Evolutionary conservation across 2,113 vertebrate species (phyloP), one percentile per base, ranked within the genome.

Genomic region (Phocoena phocoena): DNA sequence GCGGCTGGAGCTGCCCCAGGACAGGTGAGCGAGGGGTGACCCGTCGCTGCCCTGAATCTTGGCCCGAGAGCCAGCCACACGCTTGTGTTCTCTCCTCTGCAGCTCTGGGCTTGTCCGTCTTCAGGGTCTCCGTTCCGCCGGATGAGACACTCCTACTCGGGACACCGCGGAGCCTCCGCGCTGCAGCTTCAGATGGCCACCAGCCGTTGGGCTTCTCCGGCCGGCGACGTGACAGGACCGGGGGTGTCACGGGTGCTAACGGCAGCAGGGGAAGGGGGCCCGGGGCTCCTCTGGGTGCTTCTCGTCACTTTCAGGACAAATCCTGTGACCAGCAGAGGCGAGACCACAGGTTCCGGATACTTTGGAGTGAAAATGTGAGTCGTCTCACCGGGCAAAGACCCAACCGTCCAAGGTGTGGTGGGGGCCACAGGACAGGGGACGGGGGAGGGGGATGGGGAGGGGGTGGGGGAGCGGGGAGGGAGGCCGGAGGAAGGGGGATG

Each of bases 401-500:
- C 28, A 0, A 12, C 4, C 0, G 4, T 18, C 28, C 5, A 0
- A 36, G 36, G 50, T 31, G 12, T 21, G 33, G 33, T 23, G 0
- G 50, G 62, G 28, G 47, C 23, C 21, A 8, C 8, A 53, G 50
- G 50, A 17, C 14, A 15, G 50, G 50, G 14, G 50, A 50, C 0
- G 13, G 50, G 50, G 50, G 13, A 50, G 12, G 47, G 3, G 50
- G 41, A 15, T 0, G 1, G 15, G 55, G 20, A 2, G 2, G 5
- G 31, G 8, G 12, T 0, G 5, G 55, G 55, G 25, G 6, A 13
- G 11, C 1, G 41, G 6, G 41, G 23, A 0, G 1, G 14, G 55
- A 55, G 55, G 53, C 15, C 1, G 14, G 55, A 18, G 55, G 14
- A 18, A 6, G 17, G 15, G 18, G 55, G 55, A 41, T 6, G 41